Conservation (phyloP, 2,888 invertebrate species). For the Catonia carolina region DNA sequence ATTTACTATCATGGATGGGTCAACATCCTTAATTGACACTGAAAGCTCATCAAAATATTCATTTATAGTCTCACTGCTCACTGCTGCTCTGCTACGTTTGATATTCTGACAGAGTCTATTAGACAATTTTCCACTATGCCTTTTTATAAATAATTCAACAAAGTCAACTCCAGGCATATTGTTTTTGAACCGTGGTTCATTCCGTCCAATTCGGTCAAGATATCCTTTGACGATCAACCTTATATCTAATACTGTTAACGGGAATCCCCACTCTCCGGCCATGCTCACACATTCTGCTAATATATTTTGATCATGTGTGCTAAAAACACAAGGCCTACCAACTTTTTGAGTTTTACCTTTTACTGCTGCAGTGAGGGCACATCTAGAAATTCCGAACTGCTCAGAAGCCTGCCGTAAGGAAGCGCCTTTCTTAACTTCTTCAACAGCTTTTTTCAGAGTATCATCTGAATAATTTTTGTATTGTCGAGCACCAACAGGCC, state of each 20-base stretch:
- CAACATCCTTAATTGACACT: conserved; percentile 27
- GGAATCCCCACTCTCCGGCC: conserved; percentile 16
- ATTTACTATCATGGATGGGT: conserved; percentile 35
- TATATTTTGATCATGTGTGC: conserved; percentile 3
- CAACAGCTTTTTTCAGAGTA: conserved; percentile 16
- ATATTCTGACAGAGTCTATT: conserved; percentile 30
- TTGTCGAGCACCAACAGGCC: conserved; percentile 7
- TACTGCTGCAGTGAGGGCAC: conserved; percentile 12
- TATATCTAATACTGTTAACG: conserved; percentile 7
- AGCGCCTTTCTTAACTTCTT: conserved; percentile 19
- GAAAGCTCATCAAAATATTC: conserved; percentile 29
- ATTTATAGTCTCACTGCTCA: conserved; percentile 25
- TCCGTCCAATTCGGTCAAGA: conserved; percentile 14
- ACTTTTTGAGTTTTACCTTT: conserved; percentile 5
- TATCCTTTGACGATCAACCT: conserved; percentile 17
- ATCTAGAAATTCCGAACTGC: conserved; percentile 16
- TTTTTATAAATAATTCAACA: conserved; percentile 27
- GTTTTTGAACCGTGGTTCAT: conserved; percentile 28
- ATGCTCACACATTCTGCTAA: conserved; percentile 3
- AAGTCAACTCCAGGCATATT: conserved; percentile 35
- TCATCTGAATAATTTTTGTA: conserved; percentile 21
- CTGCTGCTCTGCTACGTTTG: conserved; percentile 28
- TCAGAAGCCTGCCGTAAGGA: conserved; percentile 21
- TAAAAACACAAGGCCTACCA: conserved; percentile 13
- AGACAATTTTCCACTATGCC: conserved; percentile 23